Conservation (phyloP, 2,888 invertebrate genomes). For the Pheosia tremula region DNA sequence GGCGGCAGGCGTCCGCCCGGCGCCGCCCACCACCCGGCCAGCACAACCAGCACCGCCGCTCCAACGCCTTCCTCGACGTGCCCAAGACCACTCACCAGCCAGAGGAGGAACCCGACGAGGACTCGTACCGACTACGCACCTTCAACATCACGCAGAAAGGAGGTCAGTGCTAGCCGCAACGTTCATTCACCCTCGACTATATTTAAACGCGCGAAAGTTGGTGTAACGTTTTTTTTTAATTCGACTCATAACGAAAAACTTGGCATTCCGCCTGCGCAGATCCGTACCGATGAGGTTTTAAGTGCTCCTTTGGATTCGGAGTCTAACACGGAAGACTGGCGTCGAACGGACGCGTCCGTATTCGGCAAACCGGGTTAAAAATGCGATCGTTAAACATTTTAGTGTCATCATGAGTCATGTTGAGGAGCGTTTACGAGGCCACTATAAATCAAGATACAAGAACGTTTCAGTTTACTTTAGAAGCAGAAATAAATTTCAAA, state of each 20-base stretch:
- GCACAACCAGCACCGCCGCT: conserved; percentile 84
- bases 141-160: conserved; percentile 97
- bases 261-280: conserved; percentile 65
- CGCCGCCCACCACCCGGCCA: conserved; percentile 79
- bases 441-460: conserved; percentile 66
- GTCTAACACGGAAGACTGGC: conserved; percentile 39
- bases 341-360: conserved; percentile 32
- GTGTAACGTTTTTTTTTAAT: conserved; percentile 63
- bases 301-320: conserved; percentile 44
- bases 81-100: conserved; percentile 74
- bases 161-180: conserved; percentile 81
- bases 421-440: conserved; percentile 60
- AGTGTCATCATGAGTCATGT: conserved; percentile 67
- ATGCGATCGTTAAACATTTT: conserved; percentile 58
- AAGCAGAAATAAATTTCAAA: conserved; percentile 65
- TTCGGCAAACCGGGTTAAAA: conserved; percentile 54
- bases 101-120: conserved; percentile 90
- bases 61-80: conserved; percentile 89
- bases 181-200: conserved; percentile 74
- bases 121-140: conserved; percentile 95
- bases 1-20: conserved; percentile 86
- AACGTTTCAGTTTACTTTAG: conserved; percentile 65
- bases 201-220: conserved; percentile 62
- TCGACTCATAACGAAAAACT: conserved; percentile 59
- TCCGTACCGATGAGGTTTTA: conserved; percentile 39